Conservation (phyloP, 2,888 invertebrate species). For the Acrocera orbiculus region DNA sequence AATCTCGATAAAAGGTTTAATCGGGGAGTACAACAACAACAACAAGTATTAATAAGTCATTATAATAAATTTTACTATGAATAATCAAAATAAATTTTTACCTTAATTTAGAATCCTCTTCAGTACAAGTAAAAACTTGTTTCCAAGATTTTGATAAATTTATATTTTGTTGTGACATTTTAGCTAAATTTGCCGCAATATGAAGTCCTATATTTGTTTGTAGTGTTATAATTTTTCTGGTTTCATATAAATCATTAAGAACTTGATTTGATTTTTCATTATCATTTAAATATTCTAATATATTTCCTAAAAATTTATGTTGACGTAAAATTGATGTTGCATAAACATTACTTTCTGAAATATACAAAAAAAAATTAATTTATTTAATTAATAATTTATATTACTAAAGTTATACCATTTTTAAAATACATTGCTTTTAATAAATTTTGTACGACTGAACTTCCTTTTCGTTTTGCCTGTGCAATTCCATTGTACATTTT, state of each 20-base stretch:
- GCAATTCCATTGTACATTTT: conserved; percentile 69
- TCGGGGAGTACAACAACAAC: too few relatives aligned
- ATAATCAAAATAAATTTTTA: too few relatives aligned
- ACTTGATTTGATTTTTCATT: conserved; percentile 33
- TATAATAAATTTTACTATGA: too few relatives aligned
- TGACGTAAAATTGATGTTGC: conserved; percentile 56
- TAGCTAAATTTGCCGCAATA: conserved; percentile 46
- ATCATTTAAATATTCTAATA: conserved; percentile 42
- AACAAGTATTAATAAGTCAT: too few relatives aligned
- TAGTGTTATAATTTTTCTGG: conserved; percentile 41
- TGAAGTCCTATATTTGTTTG: conserved; percentile 49
- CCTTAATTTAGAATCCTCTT: background rate
- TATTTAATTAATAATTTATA: conserved; percentile 3
- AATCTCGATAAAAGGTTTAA: too few relatives aligned
- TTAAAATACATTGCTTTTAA: conserved; percentile 41
- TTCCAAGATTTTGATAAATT: conserved; percentile 35
- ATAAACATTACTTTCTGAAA: conserved; percentile 50
- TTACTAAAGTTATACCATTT: conserved; percentile 30
- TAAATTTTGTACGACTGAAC: conserved; percentile 44
- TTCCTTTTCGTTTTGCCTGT: conserved; percentile 54
- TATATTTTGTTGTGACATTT: conserved; percentile 6
- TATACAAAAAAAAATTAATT: conserved; percentile 8
- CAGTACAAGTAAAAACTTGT: conserved; percentile 25
- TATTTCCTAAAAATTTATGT: conserved; percentile 51
- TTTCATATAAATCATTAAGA: conserved; percentile 36